Evolutionary conservation across 2,113 vertebrate species (phyloP).

Genomic region (Callaeas wilsoni): DNA sequence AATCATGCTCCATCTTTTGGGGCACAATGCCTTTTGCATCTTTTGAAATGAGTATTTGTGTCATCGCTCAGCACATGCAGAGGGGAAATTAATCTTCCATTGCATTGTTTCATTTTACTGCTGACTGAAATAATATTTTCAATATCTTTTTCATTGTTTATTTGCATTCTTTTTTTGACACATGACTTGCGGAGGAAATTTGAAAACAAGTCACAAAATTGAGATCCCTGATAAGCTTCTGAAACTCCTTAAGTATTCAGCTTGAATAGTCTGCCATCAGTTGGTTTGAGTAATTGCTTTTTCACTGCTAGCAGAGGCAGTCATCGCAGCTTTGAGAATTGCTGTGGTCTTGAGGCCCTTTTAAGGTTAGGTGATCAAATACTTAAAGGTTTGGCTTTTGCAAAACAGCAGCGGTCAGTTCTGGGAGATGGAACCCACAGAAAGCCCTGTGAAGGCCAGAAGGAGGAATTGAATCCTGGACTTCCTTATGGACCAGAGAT

Average conservation of each 20-base stretch:
- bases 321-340: background rate
- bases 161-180: background rate
- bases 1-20: constrained; percentile 7
- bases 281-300: background rate
- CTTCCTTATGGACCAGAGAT: background rate
- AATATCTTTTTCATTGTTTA: constrained; percentile 3
- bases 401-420: background rate
- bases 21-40: constrained; percentile 6
- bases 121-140: constrained; percentile 16
- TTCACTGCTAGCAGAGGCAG: background rate
- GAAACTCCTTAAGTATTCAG: background rate
- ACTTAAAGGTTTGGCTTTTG: background rate
- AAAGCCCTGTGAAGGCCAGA: background rate
- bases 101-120: constrained; percentile 1
- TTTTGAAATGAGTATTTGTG: background rate
- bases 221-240: constrained; percentile 1
- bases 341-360: background rate
- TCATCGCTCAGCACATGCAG: background rate
- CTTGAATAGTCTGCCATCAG: background rate
- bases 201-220: constrained; percentile 11
- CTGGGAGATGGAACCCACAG: background rate
- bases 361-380: background rate
- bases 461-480: background rate
- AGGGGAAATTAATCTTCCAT: constrained; percentile 30
- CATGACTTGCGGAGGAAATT: background rate